Evolutionary conservation across 2,888 invertebrate genomes (phyloP).

Genomic region (Malacosoma neustria): DNA sequence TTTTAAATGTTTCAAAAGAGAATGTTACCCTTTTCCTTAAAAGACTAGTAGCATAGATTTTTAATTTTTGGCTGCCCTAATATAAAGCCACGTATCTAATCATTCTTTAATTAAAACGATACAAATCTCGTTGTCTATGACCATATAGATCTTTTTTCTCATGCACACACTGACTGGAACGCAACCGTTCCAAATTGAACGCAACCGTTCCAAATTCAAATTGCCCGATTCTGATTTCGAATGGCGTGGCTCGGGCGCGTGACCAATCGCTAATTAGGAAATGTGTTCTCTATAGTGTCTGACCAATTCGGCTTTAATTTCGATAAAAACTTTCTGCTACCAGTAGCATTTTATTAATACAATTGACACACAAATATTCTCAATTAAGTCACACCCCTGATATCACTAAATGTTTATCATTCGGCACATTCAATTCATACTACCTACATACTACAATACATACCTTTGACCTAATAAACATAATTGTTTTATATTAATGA

Average conservation of each 20-base stretch:
- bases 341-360: neutral
- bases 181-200: constrained; percentile 67
- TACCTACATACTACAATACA: too few species aligned
- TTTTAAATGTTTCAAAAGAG: too few species aligned
- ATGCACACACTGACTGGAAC: constrained; percentile 22
- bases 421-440: too few species aligned
- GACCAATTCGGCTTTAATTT: neutral
- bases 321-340: neutral
- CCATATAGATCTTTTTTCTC: constrained; percentile 22
- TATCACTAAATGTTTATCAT: too few species aligned
- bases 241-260: constrained; percentile 52
- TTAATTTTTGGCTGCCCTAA: neutral
- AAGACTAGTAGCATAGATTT: neutral
- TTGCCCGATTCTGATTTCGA: constrained; percentile 58
- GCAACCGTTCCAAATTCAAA: constrained; percentile 67
- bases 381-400: neutral
- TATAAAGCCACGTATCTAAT: constrained; percentile 20
- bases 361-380: neutral
- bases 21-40: too few species aligned
- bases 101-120: constrained; percentile 30
- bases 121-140: constrained; percentile 31
- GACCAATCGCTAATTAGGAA: constrained; percentile 73
- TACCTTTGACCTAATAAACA: too few species aligned
- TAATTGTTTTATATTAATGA: too few species aligned
- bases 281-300: constrained; percentile 38